These are phyloP conservation scores for Ceyx melanurus DNA, from an alignment of 2,113 vertebrate genomes.

Conservation along the genomic window DNA sequence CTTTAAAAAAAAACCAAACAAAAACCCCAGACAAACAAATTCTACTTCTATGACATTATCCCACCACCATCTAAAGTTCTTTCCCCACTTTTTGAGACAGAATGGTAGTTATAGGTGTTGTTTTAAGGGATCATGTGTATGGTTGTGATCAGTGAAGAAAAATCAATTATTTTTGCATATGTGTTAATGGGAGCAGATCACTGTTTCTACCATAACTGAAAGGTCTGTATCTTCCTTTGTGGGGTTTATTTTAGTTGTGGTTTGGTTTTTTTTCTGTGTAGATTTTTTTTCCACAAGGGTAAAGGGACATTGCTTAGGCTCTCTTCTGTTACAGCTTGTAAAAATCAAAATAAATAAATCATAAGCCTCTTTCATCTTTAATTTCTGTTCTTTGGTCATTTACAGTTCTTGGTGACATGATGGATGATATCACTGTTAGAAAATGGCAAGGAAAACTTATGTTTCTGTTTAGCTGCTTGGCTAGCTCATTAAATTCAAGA, in stretches of 20 bases:
- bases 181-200: not conserved
- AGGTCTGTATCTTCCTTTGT: not conserved
- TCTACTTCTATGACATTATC: not conserved
- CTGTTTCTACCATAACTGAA: not conserved
- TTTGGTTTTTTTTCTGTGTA: not conserved
- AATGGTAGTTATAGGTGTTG: not conserved
- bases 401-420: conserved; percentile 5
- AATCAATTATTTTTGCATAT: not conserved
- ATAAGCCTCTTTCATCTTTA: conserved; percentile 35
- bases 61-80: not conserved
- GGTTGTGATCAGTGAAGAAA: not conserved
- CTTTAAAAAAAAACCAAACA: not conserved
- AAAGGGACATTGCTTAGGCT: not conserved
- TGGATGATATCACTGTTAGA: not conserved
- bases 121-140: not conserved
- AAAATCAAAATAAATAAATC: conserved; percentile 46
- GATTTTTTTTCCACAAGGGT: not conserved
- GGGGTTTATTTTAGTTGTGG: not conserved
- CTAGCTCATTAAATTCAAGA: conserved; percentile 28
- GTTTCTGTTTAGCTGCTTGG: not conserved
- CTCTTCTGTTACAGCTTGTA: not conserved
- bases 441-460: conserved; percentile 31
- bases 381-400: conserved; percentile 22
- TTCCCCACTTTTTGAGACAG: not conserved
- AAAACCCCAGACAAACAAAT: too few relatives aligned